Evolutionary conservation across 2,797 vertebrate species (phyloP), one percentile per base, ranked within the genome.

Genomic region (Antrozous pallidus): DNA sequence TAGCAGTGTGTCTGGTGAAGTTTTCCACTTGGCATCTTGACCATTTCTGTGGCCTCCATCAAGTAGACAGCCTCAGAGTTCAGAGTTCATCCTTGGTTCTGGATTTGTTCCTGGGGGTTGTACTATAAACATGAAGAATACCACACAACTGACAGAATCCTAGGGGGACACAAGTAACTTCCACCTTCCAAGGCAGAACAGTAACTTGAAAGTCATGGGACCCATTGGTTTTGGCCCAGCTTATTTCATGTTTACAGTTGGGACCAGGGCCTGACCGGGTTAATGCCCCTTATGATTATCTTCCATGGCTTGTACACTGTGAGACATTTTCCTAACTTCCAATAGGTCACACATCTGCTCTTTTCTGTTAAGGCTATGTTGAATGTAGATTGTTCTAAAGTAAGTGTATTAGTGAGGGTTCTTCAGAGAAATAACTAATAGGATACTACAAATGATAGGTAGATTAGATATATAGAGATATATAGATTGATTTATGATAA

Each of bases 271-370:
- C 33, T 87, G 40, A 65, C 10, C 36, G 92, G 42, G 11, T 28
- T 58, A 91, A 58, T 40, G 31, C 6, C 31, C 31, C 18, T 74
- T 82, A n/a, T 56, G 38, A 82, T 58, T 56, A 75, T 49, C 24
- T 36, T 87, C 40, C 28, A 71, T 26, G 26, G 38, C n/a, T 16
- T 82, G 47, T 38, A 10, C 5, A 17, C 17, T 63, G 5, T n/a
- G 49, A 93, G n/a, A 71, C 33, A 49, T 54, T 91, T 95, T 73
- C 54, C 82, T 93, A 61, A 81, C n/a, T 75, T 45, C 54, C n/a
- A 40, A 14, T 81, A 51, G 49, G 26, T 84, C 31, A 71, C 24
- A 61, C 17, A 81, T 11, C n/a, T 88, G 54, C 71, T 87, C 22
- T 94, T 84, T 71, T 51, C 13, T 87, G 5, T 93, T 63, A 78